Conservation (phyloP, 1,140 invertebrate genomes). For the Lineus longissimus region DNA sequence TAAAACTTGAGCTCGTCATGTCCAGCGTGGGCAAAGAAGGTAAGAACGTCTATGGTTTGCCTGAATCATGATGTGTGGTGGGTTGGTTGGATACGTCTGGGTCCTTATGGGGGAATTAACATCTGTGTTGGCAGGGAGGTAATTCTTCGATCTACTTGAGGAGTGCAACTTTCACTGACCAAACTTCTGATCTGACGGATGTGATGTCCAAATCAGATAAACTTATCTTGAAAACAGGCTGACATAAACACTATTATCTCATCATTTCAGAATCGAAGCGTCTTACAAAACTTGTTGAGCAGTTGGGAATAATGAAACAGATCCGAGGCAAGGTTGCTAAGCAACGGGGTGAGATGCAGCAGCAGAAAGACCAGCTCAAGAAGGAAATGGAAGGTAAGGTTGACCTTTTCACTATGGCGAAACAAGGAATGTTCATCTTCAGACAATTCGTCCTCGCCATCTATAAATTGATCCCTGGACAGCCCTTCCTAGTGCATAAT, state of each 20-base stretch:
- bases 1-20: slow-evolving; percentile 25
- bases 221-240: no score
- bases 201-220: no score
- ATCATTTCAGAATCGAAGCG: slow-evolving; percentile 18
- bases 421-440: neutral
- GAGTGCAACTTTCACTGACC: no score
- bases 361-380: slow-evolving; percentile 22
- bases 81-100: neutral
- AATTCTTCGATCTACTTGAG: no score
- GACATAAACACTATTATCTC: neutral
- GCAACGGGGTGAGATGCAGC: slow-evolving; percentile 24
- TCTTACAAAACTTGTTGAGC: slow-evolving; percentile 24
- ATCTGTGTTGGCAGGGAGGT: no score
- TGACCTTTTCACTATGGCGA: neutral
- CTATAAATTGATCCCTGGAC: neutral
- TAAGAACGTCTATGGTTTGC: slow-evolving; percentile 1
- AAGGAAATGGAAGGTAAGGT: slow-evolving; percentile 29
- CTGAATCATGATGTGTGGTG: neutral
- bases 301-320: slow-evolving; percentile 25
- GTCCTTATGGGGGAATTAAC: no score
- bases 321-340: slow-evolving; percentile 23
- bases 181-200: no score
- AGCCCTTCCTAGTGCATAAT: neutral
- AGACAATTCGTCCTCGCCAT: neutral
- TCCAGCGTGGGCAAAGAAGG: slow-evolving; percentile 21